A percentile compares a stretch with the other conserved stretches of the same genome.
Evolutionary conservation across 1,140 invertebrate species (phyloP).

Genomic region (Belonocnema kinseyi): DNA sequence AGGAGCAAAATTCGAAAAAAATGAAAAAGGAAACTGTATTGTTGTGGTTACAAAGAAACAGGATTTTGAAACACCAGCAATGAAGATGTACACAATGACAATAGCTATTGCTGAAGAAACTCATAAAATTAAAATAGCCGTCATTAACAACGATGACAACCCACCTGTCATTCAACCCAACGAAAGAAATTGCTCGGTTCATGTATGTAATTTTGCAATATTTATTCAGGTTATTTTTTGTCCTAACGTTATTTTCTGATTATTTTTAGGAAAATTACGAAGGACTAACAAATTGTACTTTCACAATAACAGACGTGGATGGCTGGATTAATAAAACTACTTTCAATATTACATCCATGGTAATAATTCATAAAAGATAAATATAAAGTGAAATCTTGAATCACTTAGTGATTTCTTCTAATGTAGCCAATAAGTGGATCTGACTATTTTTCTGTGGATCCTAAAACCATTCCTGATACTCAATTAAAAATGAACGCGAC

Average conservation of each 20-base stretch:
- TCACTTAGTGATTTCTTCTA: conserved; percentile 45
- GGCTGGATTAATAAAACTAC: conserved; percentile 72
- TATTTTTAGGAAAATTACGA: conserved; percentile 67
- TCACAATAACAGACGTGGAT: conserved; percentile 72
- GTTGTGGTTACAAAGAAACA: conserved; percentile 66
- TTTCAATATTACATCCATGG: conserved; percentile 59
- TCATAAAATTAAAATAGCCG: conserved; percentile 60
- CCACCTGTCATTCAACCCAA: conserved; percentile 70
- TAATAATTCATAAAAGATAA: conserved; percentile 29
- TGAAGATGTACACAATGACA: conserved; percentile 69
- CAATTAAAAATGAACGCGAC: conserved; percentile 59
- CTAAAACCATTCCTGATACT: conserved; percentile 56
- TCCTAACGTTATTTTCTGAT: background rate
- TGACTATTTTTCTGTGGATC: conserved; percentile 66
- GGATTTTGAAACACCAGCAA: conserved; percentile 73
- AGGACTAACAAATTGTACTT: conserved; percentile 68
- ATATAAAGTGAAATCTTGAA: background rate
- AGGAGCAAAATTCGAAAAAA: conserved; percentile 42
- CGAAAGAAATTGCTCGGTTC: conserved; percentile 68
- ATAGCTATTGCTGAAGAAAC: conserved; percentile 57
- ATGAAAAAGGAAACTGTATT: conserved; percentile 35
- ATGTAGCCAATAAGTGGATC: conserved; percentile 52
- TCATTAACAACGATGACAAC: conserved; percentile 77
- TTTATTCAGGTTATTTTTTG: too few relatives aligned
- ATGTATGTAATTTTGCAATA: conserved; percentile 37